Percentiles rank a stretch among this genome's conserved stretches.
phyloP scores from a whole-genome alignment of 2,113 vertebrate species.

The Isurus oxyrinchus region DNA sequence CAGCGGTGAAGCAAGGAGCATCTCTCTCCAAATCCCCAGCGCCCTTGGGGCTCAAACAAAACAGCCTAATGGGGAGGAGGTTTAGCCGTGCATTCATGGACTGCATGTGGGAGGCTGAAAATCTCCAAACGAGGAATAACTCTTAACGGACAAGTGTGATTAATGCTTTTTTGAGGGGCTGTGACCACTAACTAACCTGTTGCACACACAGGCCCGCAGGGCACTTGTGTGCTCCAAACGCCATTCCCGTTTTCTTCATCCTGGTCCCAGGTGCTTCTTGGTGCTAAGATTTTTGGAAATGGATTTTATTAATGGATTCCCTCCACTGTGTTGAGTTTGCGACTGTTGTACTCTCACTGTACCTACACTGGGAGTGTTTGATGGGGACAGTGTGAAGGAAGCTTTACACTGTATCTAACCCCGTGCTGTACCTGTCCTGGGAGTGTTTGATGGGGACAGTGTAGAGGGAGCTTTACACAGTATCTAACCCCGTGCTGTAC shows the following conservation, averaged over 20 bases:
- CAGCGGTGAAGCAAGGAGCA: neutral
- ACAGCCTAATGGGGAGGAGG: neutral
- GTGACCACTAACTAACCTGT: no score
- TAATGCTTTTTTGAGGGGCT: no score
- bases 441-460: neutral
- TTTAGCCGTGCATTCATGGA: neutral
- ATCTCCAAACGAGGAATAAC: neutral
- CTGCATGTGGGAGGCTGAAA: neutral
- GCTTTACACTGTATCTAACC: neutral
- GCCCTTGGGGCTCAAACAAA: neutral
- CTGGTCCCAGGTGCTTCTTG: no score
- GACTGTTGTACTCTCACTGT: neutral
- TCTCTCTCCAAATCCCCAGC: neutral
- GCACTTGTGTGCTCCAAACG: neutral
- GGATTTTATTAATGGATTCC: neutral
- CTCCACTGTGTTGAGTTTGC: neutral
- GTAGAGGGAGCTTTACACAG: neutral
- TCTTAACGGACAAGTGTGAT: neutral
- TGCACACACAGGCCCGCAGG: neutral
- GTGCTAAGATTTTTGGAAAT: neutral
- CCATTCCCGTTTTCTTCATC: neutral
- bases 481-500: neutral
- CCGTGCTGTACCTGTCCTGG: neutral
- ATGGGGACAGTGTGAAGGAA: neutral
- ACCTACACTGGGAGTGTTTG: neutral